Evolutionary conservation across 2,888 invertebrate genomes (phyloP), one percentile per base, ranked within the genome.

Genomic region (Troilus luridus): DNA sequence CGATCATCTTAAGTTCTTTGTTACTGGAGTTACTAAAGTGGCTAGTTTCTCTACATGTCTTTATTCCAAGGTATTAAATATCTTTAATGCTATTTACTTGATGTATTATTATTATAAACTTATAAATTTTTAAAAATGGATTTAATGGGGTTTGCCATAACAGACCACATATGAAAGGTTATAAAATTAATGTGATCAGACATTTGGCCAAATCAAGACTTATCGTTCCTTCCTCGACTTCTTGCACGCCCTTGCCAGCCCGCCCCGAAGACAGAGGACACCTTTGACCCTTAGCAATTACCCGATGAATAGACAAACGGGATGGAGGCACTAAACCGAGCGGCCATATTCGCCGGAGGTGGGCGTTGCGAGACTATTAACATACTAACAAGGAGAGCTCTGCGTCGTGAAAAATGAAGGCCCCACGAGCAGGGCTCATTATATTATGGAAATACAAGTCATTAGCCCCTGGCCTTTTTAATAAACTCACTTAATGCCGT

Each of bases 341-440:
- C 90, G 88, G 60, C 88, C 88, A 85, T 85, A 54, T 54, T 67
- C 88, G 59, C 88, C 60, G 85, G 90, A 59, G 90, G 91, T 88
- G 90, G 91, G 90, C 91, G 90, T 90, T 90, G 91, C 88, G 88
- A 41, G 90, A 88, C 27, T 54, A 90, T 90, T 91, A 89, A 90
- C 91, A 90, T 91, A 58, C 88, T 56, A 90, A 91, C 90, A 88
- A 81, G 89, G 72, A 54, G 90, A 85, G 85, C 54, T 58, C 88
- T 77, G 88, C 90, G 90, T 91, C 88, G 91, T 91, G 91, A 91
- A 90, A 91, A 90, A 90, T 90, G 91, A 90, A 91, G 88, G 77
- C 85, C 85, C 85, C 85, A 85, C 85, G 56, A 85, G 56, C 85
- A n/a, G 11, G 11, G 85, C 59, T 72, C 59, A 72, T 77, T 81